Percentiles rank a stretch among this genome's conserved stretches.
phyloP scores from a whole-genome alignment of 1,140 invertebrate species.

The Trichogramma pretiosum region DNA sequence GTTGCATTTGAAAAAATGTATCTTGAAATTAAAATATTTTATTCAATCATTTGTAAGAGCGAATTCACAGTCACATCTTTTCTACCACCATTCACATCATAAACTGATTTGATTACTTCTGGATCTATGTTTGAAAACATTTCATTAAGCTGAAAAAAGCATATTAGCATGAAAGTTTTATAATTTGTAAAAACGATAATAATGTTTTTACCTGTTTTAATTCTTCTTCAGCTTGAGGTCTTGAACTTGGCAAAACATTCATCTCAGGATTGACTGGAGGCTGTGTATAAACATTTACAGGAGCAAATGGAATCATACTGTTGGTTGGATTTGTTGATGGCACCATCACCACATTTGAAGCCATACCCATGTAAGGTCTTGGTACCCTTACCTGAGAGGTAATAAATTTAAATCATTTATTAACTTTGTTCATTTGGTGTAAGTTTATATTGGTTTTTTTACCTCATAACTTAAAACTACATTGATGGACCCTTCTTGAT shows the following conservation, averaged over 20 bases:
- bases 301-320: constrained; percentile 33
- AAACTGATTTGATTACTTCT: constrained; percentile 83
- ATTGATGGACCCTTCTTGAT: constrained; percentile 80
- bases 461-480: constrained; percentile 70
- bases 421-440: background rate
- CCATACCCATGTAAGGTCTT: constrained; percentile 21
- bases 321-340: constrained; percentile 44
- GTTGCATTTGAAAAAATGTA: constrained; percentile 9
- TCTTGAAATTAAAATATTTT: constrained; percentile 37
- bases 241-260: constrained; percentile 36
- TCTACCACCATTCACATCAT: constrained; percentile 81
- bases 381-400: constrained; percentile 22
- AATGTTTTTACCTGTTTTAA: constrained; percentile 58
- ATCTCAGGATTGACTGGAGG: constrained; percentile 28
- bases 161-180: constrained; percentile 14
- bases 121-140: constrained; percentile 94
- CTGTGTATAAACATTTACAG: constrained; percentile 43
- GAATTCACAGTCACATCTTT: constrained; percentile 87
- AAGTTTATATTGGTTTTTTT: constrained; percentile 34
- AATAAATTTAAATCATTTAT: background rate
- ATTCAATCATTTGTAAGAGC: constrained; percentile 77
- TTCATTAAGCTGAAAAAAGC: constrained; percentile 70
- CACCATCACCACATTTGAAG: constrained; percentile 53
- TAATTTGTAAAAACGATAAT: background rate
- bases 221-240: constrained; percentile 56